These are phyloP conservation scores for Caenorhabditis brenneri DNA, from an alignment of 1,140 invertebrate species.

Conservation along the genomic window DNA sequence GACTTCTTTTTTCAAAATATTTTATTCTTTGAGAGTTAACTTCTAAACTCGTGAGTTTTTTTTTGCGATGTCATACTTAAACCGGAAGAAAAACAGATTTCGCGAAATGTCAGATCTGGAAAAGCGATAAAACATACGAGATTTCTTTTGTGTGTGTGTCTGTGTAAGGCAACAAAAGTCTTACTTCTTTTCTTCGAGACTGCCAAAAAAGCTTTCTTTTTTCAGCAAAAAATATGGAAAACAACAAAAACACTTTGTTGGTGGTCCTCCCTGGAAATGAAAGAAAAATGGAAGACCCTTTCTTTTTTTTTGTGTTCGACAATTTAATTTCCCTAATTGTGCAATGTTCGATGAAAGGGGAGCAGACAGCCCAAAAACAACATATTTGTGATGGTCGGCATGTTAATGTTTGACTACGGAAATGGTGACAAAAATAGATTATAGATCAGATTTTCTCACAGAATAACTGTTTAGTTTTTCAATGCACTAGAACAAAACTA, in stretches of 20 bases:
- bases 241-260: neutral
- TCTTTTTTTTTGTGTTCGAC: neutral
- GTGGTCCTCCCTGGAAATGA: neutral
- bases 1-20: too few species aligned
- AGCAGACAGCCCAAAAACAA: neutral
- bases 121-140: neutral
- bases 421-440: neutral
- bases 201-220: neutral
- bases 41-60: neutral
- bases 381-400: neutral
- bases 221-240: neutral
- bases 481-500: too few species aligned
- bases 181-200: too few species aligned
- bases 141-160: neutral
- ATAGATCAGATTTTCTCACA: too few species aligned
- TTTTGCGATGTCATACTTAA: neutral
- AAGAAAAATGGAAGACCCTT: neutral
- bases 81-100: neutral
- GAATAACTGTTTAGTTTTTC: too few species aligned
- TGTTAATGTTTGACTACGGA: neutral
- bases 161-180: neutral
- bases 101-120: neutral
- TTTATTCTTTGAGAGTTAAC: too few species aligned
- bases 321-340: constrained; percentile 5
- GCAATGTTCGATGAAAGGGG: neutral